A percentile compares a stretch with the other conserved stretches of the same genome.
Conservation (phyloP, 2,797 vertebrate species). For the Parambassis ranga region DNA sequence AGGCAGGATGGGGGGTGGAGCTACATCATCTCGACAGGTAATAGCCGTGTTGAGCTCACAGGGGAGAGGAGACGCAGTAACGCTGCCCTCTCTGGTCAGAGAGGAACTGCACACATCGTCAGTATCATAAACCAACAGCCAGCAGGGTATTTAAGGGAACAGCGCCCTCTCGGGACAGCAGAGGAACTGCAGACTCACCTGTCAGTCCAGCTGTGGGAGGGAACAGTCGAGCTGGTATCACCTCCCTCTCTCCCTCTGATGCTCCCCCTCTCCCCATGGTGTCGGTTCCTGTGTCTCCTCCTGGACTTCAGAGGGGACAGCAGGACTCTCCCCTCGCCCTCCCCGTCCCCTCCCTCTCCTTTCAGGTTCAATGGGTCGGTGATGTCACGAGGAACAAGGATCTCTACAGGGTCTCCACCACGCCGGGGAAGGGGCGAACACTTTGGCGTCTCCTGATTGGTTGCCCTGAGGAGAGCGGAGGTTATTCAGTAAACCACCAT, state of each 20-base stretch:
- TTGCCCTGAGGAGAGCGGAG: conserved; percentile 24
- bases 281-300: conserved; percentile 84
- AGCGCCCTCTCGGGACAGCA: too few relatives aligned
- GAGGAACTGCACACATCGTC: too few relatives aligned
- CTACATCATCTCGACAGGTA: conserved; percentile 87
- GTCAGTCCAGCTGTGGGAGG: background rate
- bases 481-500: too few relatives aligned
- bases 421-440: conserved; percentile 87
- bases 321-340: conserved; percentile 60
- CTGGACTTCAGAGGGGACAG: conserved; percentile 76
- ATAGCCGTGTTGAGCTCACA: conserved; percentile 92
- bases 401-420: conserved; percentile 85
- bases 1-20: conserved; percentile 77
- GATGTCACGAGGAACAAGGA: conserved; percentile 90
- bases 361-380: conserved; percentile 90
- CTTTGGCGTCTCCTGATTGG: conserved; percentile 84
- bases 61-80: conserved; percentile 74
- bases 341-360: conserved; percentile 60
- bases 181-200: conserved; percentile 44
- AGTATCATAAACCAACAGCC: too few relatives aligned
- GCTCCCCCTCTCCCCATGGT: conserved; percentile 74
- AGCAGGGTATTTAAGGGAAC: too few relatives aligned
- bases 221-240: conserved; percentile 18
- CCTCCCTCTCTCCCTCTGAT: conserved; percentile 13
- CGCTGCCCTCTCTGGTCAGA: conserved; percentile 41